Base-by-base conservation (phyloP, 1,140 invertebrate genomes). In the Bilobella aurantiaca region DNA sequence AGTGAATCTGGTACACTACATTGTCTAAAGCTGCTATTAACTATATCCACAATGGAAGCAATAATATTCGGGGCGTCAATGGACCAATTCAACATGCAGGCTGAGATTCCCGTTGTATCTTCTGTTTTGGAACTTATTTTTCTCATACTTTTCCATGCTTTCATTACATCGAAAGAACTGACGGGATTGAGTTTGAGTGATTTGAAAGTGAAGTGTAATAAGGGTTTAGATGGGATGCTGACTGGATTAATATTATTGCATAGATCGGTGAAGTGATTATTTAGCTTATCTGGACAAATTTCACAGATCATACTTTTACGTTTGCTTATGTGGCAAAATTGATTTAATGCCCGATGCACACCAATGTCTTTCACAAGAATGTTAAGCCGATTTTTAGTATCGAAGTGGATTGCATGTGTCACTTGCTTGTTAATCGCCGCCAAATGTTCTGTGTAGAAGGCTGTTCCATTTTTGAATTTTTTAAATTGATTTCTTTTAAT, bases 1-100 rank as follows among this genome's bases (percentile, higher is more conserved):
- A 66, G 49, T 21, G 16, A 8, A 1, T 53, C 28, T 14, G 65
- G 65, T 3, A 66, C 16, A 21, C 21, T 23, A 1, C 32, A 37
- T 18, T 1, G 1, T 5, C 3, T 12, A 25, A 62, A 27, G 12
- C 28, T 49, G 2, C n/a, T 53, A 23, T 66, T 66, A 14, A 53
- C n/a, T 3, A 53, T 12, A 25, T 56, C 30, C 5, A 32, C 46
- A n/a, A 66, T 23, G 14, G 2, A 1, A 18, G n/a, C 23, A 32
- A 16, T 3, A 49, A 65, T 34, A 16, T 29, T 49, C 12, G 53
- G 27, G 3, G 64, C 57, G 12, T 47, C 25, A 57, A 65, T 60
- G 28, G 8, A 18, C 23, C 27, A 21, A 1, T 46, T 30, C 1
- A 49, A 5, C 16, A 42, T 42, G 18, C 29, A 12, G 23, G 27